Percentiles rank a stretch among this genome's conserved stretches.
These are phyloP conservation scores for Salarias fasciatus DNA, from an alignment of 2,797 vertebrate species.

Conservation along the genomic window DNA sequence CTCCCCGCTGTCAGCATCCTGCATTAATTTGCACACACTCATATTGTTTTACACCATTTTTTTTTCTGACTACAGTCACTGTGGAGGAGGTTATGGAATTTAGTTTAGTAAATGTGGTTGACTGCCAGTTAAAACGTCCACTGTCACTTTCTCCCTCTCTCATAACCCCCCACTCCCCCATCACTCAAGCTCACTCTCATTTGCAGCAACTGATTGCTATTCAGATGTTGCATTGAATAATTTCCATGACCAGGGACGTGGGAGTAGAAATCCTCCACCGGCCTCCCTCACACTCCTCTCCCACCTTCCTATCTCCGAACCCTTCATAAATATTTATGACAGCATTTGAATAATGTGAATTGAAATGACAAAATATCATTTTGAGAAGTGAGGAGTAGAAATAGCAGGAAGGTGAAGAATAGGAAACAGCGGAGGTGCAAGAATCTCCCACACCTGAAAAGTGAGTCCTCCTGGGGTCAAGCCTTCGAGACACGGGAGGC, in stretches of 20 bases:
- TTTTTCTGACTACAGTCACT: conserved; percentile 26
- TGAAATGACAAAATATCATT: conserved; percentile 74
- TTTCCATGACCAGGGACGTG: conserved; percentile 65
- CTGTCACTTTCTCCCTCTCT: too few relatives aligned
- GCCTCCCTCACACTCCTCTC: conserved; percentile 45
- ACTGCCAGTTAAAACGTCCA: conserved; percentile 55
- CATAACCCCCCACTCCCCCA: background rate
- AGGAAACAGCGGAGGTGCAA: conserved; percentile 35
- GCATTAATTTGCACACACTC: background rate
- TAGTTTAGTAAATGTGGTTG: too few relatives aligned
- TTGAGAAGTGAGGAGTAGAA: conserved; percentile 55
- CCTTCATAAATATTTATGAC: conserved; percentile 74
- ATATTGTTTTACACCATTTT: conserved; percentile 13
- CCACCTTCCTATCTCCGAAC: conserved; percentile 50
- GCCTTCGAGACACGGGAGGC: conserved; percentile 7
- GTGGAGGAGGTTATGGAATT: conserved; percentile 5
- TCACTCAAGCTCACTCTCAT: conserved; percentile 18
- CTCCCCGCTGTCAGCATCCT: too few relatives aligned
- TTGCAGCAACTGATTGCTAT: conserved; percentile 66
- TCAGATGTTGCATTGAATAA: conserved; percentile 66
- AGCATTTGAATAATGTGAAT: conserved; percentile 76
- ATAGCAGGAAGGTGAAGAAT: conserved; percentile 55
- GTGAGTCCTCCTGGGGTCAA: conserved; percentile 17
- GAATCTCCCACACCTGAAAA: conserved; percentile 36
- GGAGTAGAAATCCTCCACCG: conserved; percentile 55